phyloP scores from a whole-genome alignment of 2,888 invertebrate genomes.

The Callosobruchus maculatus region DNA sequence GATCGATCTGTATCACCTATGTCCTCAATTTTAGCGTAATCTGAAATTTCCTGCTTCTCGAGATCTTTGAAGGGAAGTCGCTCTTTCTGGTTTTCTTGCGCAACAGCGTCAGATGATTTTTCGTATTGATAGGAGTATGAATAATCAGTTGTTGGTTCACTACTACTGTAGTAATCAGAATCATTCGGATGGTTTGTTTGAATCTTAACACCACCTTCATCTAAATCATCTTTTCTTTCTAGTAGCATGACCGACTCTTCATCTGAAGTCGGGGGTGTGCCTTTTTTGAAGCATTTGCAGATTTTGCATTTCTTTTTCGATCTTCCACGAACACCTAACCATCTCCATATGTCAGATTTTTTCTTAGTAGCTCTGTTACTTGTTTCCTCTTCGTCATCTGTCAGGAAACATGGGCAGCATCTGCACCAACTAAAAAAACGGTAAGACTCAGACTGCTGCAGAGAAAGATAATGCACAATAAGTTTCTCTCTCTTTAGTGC shows the following conservation, averaged over 20 bases:
- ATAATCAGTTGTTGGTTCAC: slow-evolving; percentile 34
- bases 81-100: slow-evolving; percentile 23
- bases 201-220: slow-evolving; percentile 14
- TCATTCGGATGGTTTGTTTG: slow-evolving; percentile 3
- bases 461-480: background rate
- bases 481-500: too few species aligned
- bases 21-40: slow-evolving; percentile 42
- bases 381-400: slow-evolving; percentile 9
- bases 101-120: background rate
- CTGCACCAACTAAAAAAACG: background rate
- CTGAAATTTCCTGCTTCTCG: slow-evolving; percentile 41
- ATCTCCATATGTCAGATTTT: slow-evolving; percentile 3
- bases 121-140: slow-evolving; percentile 43
- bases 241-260: background rate
- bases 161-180: slow-evolving; percentile 12
- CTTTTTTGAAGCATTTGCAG: background rate
- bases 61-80: slow-evolving; percentile 33
- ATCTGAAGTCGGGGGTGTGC: background rate
- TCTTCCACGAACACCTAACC: background rate
- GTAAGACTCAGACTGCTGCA: background rate
- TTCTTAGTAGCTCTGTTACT: slow-evolving; percentile 10
- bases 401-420: background rate
- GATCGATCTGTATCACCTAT: slow-evolving; percentile 15
- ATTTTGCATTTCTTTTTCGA: slow-evolving; percentile 1
- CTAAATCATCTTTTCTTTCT: background rate